phyloP scores from a whole-genome alignment of 2,888 invertebrate genomes.

The Zygothrica quintamaculata region DNA sequence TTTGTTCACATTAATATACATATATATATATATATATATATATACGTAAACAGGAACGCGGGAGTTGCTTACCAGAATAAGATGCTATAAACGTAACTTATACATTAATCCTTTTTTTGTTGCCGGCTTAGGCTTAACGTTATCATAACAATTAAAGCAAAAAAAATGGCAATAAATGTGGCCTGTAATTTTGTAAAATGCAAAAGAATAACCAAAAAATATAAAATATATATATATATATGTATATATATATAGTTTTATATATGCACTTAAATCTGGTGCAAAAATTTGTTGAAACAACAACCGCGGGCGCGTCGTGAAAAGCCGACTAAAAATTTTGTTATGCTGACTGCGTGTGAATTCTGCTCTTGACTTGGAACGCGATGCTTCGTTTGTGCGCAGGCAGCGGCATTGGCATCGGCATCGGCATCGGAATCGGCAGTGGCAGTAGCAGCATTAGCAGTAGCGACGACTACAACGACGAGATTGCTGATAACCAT shows the following conservation, averaged over 20 bases:
- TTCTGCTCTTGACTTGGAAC: constrained; percentile 58
- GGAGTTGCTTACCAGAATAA: background rate
- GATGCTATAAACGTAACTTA: background rate
- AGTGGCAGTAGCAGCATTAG: background rate
- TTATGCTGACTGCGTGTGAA: constrained; percentile 64
- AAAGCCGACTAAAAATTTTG: constrained; percentile 78
- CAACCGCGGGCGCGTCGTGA: constrained; percentile 77
- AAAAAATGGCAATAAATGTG: background rate
- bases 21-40: background rate
- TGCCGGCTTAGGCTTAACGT: background rate
- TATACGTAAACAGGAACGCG: background rate
- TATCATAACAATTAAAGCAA: background rate
- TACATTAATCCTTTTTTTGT: background rate
- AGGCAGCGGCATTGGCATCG: constrained; percentile 5
- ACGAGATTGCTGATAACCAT: constrained; percentile 6
- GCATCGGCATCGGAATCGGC: constrained; percentile 27
- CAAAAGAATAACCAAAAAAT: background rate
- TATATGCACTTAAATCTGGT: constrained; percentile 27
- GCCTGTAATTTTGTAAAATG: background rate
- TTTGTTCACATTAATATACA: constrained; percentile 18
- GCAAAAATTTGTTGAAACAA: constrained; percentile 54
- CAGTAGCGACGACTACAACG: constrained; percentile 23
- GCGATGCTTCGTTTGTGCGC: constrained; percentile 38
- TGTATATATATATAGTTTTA: constrained; percentile 21
- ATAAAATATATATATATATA: background rate